Evolutionary conservation across 2,797 vertebrate genomes (phyloP), one percentile per base, ranked within the genome.

Genomic region (Vespertilio murinus): DNA sequence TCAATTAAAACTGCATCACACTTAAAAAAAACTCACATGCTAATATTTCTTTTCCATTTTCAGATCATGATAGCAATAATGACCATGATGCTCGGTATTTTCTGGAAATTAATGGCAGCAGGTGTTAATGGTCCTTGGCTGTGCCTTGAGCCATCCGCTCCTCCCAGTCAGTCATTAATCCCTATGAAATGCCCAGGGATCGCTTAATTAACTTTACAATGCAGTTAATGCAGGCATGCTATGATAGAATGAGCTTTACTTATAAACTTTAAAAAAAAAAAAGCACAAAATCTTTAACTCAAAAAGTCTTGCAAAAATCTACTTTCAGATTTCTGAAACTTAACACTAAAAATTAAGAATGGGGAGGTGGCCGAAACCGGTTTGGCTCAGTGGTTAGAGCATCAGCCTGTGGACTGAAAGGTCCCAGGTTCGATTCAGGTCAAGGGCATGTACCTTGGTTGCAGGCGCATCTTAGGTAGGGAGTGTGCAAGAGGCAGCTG

Each of bases 1-100:
- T 52, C 71, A 78, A 97, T 94, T 91, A 89, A 1, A 95, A 95
- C 28, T 93, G 71, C 79, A 97, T 93, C 86, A 70, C 56, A 84
- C 69, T 93, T 94, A 42, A 47, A 92, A 95, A 93, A 92, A 94
- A 82, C 80, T 65, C 81, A 95, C 93, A 97, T 95, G 93, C 91
- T 95, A 97, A 96, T 97, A 98, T 98, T 98, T 98, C 95, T 96
- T 96, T 94, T 95, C 93, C 85, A 82, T 90, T 97, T 96, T 95
- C 80, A 93, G 84, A 91, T 96, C 70, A 92, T 89, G 94, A 97
- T 52, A 94, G 88, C 78, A 96, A 95, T 95, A 93, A 97, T 95
- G 75, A 95, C 75, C 94, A 94, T 89, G 84, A 54, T 89, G 61
- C 67, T 70, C 69, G 38, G 52, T 22, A 54, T 95, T 80, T 94